Evolutionary conservation across 1,140 invertebrate species (phyloP).

Genomic region (Drosophila asahinai): DNA sequence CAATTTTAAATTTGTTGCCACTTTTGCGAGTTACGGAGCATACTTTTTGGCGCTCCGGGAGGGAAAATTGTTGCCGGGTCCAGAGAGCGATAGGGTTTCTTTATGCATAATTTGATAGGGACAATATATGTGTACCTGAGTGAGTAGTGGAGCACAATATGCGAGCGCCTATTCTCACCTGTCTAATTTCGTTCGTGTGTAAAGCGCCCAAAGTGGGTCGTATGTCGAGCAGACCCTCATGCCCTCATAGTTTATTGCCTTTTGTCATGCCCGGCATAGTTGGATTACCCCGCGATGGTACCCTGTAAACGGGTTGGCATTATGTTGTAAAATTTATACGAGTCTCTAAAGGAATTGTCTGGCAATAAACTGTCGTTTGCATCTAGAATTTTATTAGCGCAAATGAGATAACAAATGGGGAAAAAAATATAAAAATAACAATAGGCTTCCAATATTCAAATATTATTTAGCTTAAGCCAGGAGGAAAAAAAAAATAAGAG

Average conservation of each 20-base stretch:
- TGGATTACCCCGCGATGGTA: slow-evolving; percentile 25
- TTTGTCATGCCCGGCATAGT: slow-evolving; percentile 64
- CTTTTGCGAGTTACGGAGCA: slow-evolving; percentile 65
- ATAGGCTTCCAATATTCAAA: too few species aligned
- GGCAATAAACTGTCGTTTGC: not conserved
- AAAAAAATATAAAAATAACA: not conserved
- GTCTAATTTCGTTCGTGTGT: slow-evolving; percentile 43
- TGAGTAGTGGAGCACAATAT: slow-evolving; percentile 24
- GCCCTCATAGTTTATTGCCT: slow-evolving; percentile 70
- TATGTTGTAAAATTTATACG: not conserved
- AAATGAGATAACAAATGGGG: not conserved
- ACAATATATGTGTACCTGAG: slow-evolving; percentile 44
- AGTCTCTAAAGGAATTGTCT: not conserved
- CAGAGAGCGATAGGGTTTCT: slow-evolving; percentile 38
- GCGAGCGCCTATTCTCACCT: slow-evolving; percentile 67
- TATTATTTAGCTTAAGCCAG: too few species aligned
- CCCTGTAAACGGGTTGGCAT: slow-evolving; percentile 12
- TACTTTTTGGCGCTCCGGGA: slow-evolving; percentile 59
- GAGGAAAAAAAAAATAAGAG: too few species aligned
- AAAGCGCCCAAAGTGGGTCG: slow-evolving; percentile 14
- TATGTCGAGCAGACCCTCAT: slow-evolving; percentile 32
- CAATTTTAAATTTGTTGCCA: slow-evolving; percentile 83
- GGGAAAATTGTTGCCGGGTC: slow-evolving; percentile 23
- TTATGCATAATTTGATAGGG: slow-evolving; percentile 73
- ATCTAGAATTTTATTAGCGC: not conserved